Evolutionary conservation across 2,888 invertebrate species (phyloP).

Genomic region (Leistus spinibarbis): DNA sequence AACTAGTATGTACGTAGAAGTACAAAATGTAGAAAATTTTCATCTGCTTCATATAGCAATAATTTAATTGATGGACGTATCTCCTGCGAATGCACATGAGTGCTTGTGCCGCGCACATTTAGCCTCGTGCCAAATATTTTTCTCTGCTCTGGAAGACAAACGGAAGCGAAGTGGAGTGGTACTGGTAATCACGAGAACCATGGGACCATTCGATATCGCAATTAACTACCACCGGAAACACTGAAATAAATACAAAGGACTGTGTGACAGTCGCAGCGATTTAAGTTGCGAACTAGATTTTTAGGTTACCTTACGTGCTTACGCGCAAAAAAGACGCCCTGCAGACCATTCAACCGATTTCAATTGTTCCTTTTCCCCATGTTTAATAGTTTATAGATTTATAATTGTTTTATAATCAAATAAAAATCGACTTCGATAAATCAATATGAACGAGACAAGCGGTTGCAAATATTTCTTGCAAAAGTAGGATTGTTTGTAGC

Average conservation of each 20-base stretch:
- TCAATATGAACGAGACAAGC: too few relatives aligned
- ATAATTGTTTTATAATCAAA: too few relatives aligned
- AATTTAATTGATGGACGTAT: background rate
- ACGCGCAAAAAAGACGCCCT: too few relatives aligned
- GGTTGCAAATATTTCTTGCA: too few relatives aligned
- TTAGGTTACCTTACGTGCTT: background rate
- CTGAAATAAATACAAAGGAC: background rate
- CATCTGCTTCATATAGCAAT: background rate
- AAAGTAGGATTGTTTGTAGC: too few relatives aligned
- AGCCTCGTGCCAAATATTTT: background rate
- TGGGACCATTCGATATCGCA: background rate
- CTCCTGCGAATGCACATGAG: background rate
- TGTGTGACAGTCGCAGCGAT: background rate
- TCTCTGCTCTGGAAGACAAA: background rate
- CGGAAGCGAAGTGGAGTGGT: background rate
- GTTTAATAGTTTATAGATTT: too few relatives aligned
- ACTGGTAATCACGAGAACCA: background rate
- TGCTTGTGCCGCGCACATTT: background rate
- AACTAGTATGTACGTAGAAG: background rate
- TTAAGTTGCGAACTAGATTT: background rate
- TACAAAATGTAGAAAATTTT: background rate
- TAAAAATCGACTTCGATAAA: too few relatives aligned
- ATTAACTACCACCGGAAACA: background rate
- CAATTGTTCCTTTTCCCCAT: too few relatives aligned
- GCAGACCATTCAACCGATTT: too few relatives aligned